These are phyloP conservation scores for Zapus hudsonius DNA, from an alignment of 2,113 vertebrate genomes.

Conservation along the genomic window DNA sequence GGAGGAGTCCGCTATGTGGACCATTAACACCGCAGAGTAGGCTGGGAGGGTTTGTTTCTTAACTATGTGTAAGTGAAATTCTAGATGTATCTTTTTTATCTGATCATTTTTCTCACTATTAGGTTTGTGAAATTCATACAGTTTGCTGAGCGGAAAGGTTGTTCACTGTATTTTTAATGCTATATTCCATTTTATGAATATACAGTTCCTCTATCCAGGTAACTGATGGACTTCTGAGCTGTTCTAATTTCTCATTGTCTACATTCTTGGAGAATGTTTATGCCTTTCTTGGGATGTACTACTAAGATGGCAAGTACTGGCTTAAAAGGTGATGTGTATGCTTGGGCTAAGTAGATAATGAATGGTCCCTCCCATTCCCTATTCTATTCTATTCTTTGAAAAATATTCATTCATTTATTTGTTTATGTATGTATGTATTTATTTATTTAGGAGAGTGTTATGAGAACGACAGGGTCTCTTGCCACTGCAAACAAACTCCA, in stretches of 20 bases:
- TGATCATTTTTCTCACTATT: not conserved
- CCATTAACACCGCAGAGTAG: not conserved
- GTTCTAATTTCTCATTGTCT: not conserved
- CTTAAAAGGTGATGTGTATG: not conserved
- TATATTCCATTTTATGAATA: not conserved
- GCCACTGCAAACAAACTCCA: too few species aligned
- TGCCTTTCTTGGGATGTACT: not conserved
- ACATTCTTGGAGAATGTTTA: too few species aligned
- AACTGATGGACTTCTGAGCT: not conserved
- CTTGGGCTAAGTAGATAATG: not conserved
- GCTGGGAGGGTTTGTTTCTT: not conserved
- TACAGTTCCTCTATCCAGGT: not conserved
- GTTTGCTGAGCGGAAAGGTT: too few species aligned
- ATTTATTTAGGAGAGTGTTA: too few species aligned
- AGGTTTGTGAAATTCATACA: not conserved
- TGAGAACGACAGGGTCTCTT: too few species aligned
- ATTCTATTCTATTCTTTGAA: not conserved
- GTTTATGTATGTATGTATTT: too few species aligned
- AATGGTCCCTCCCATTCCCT: not conserved
- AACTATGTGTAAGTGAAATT: not conserved
- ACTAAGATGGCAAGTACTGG: not conserved
- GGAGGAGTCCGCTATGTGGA: not conserved
- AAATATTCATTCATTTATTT: too few species aligned
- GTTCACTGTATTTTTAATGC: not conserved
- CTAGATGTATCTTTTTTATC: not conserved